Evolutionary conservation across 2,888 invertebrate species (phyloP).

Genomic region (Drosophila yooni): DNA sequence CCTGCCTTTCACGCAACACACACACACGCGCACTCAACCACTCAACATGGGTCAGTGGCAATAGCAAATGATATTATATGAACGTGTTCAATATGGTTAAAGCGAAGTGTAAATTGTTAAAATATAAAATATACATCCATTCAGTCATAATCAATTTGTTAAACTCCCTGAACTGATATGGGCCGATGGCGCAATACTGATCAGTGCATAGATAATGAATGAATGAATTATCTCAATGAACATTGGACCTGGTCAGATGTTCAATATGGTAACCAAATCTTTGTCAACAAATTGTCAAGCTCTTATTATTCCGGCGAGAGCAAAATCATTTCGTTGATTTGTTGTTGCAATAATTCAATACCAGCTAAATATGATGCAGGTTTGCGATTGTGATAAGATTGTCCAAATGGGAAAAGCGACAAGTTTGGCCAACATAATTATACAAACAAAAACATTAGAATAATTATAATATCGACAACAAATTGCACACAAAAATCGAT

Average conservation of each 20-base stretch:
- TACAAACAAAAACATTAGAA: background rate
- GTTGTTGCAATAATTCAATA: background rate
- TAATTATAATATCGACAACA: background rate
- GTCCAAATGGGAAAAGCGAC: background rate
- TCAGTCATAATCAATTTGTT: constrained; percentile 4
- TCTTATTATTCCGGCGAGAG: too few species aligned
- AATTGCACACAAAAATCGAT: too few species aligned
- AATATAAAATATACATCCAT: constrained; percentile 36
- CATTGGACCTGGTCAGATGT: background rate
- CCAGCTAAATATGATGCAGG: background rate
- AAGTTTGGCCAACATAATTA: background rate
- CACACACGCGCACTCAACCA: constrained; percentile 18
- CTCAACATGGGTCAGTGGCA: constrained; percentile 49
- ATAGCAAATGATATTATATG: constrained; percentile 70
- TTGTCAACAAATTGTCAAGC: background rate
- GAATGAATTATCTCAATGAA: background rate
- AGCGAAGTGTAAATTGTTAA: constrained; percentile 75
- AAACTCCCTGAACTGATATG: background rate
- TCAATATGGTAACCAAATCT: background rate
- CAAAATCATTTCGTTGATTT: background rate
- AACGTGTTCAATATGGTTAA: constrained; percentile 72
- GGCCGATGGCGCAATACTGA: background rate
- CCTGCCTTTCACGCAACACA: constrained; percentile 15
- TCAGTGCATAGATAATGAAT: background rate
- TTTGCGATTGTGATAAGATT: background rate